These are phyloP conservation scores for Epinephelus malabaricus DNA, from an alignment of 2,797 vertebrate species.

Conservation along the genomic window DNA sequence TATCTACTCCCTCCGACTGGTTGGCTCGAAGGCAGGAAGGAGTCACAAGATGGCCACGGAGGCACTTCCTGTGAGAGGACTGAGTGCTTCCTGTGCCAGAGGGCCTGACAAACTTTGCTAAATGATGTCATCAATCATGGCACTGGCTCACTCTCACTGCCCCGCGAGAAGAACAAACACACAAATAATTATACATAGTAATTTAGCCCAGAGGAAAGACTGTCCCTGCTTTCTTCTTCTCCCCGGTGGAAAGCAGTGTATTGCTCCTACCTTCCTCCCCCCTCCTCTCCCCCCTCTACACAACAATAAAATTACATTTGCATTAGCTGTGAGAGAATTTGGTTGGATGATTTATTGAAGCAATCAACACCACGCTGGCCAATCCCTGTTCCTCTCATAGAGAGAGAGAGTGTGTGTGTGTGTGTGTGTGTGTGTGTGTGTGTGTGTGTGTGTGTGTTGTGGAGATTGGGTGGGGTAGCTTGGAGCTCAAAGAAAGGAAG, in stretches of 20 bases:
- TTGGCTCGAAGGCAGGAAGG: constrained; percentile 77
- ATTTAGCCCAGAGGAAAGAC: constrained; percentile 82
- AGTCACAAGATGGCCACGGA: constrained; percentile 85
- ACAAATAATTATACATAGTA: constrained; percentile 79
- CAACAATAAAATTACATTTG: constrained; percentile 90
- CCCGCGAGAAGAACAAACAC: constrained; percentile 76
- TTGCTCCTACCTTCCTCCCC: constrained; percentile 77
- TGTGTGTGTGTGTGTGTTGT: constrained; percentile 38
- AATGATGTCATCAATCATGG: constrained; percentile 94
- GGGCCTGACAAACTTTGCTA: constrained; percentile 88
- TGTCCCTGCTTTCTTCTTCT: constrained; percentile 78
- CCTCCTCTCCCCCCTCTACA: constrained; percentile 39
- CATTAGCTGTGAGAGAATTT: constrained; percentile 89
- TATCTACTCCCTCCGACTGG: constrained; percentile 47
- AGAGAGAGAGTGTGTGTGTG: constrained; percentile 27
- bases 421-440: constrained; percentile 26
- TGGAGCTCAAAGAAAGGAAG: constrained; percentile 65
- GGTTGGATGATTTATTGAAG: constrained; percentile 90
- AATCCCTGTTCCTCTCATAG: constrained; percentile 63
- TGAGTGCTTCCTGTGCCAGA: constrained; percentile 89
- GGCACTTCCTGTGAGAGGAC: constrained; percentile 91
- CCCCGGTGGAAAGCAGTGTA: constrained; percentile 89
- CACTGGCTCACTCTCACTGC: constrained; percentile 82
- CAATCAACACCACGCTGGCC: constrained; percentile 85
- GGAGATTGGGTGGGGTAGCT: constrained; percentile 64